These are phyloP conservation scores for Hippocampus barbouri DNA, from an alignment of 2,113 vertebrate genomes.

Conservation along the genomic window DNA sequence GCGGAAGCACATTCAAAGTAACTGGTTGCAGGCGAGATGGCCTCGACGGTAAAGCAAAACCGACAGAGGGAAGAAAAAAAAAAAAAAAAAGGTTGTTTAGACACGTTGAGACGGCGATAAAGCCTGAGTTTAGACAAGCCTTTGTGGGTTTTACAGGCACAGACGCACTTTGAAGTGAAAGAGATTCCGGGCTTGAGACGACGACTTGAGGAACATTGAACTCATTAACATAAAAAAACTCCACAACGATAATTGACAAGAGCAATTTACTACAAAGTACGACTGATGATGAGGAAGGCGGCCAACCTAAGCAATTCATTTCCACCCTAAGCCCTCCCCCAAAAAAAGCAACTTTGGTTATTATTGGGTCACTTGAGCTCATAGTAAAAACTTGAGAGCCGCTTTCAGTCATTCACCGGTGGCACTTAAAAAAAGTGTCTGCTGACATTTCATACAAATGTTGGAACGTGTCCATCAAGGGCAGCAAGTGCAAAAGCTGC, in stretches of 20 bases:
- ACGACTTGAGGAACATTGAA: neutral
- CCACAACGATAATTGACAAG: too few relatives aligned
- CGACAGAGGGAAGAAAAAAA: neutral
- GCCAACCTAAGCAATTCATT: neutral
- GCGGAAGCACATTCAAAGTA: constrained; percentile 11
- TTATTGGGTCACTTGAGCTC: too few relatives aligned
- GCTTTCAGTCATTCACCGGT: neutral
- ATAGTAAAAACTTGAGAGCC: neutral
- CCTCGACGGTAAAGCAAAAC: constrained; percentile 25
- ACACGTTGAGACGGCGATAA: constrained; percentile 47
- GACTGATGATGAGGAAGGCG: neutral
- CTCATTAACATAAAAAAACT: neutral
- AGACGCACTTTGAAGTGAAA: constrained; percentile 60
- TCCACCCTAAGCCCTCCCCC: too few relatives aligned
- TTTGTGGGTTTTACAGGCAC: constrained; percentile 55
- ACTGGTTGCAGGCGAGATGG: constrained; percentile 12
- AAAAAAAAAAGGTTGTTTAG: constrained; percentile 20
- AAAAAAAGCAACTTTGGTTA: too few relatives aligned
- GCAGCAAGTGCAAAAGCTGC: too few relatives aligned
- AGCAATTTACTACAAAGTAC: neutral
- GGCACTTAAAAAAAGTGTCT: too few relatives aligned
- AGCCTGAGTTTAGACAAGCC: constrained; percentile 54
- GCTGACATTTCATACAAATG: too few relatives aligned
- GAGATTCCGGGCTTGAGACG: constrained; percentile 50
- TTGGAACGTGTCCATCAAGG: too few relatives aligned